Conservation (phyloP, 1,140 invertebrate species). For the Oscheius sp. region DNA sequence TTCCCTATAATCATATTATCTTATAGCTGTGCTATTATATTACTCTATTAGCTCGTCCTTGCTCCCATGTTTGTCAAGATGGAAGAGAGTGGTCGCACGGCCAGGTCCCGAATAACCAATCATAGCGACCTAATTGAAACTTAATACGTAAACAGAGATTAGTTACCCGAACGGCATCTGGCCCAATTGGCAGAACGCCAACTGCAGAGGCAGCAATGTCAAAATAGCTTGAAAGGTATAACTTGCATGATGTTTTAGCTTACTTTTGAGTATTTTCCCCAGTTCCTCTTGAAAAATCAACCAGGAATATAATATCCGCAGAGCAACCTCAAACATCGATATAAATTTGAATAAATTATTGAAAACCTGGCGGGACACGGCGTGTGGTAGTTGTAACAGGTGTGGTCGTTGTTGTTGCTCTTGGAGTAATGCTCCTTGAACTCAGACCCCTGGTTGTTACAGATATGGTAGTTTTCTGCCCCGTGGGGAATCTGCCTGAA, state of each 20-base stretch:
- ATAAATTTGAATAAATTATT: neutral
- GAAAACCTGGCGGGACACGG: neutral
- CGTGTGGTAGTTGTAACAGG: neutral
- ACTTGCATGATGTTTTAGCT: neutral
- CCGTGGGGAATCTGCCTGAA: no score
- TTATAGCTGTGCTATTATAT: neutral
- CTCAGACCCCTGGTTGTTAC: no score
- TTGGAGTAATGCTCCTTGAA: neutral
- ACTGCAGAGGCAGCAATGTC: conserved; percentile 15
- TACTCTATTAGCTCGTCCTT: conserved; percentile 21
- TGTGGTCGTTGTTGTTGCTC: neutral
- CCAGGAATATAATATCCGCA: conserved; percentile 27
- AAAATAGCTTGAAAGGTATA: neutral
- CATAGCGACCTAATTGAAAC: conserved; percentile 3
- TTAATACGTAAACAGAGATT: neutral
- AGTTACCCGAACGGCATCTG: conserved; percentile 10
- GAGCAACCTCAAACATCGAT: conserved; percentile 8
- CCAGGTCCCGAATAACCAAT: conserved; percentile 34
- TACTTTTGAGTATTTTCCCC: conserved; percentile 29
- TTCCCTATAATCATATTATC: conserved; percentile 16
- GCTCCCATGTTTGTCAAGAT: conserved; percentile 27
- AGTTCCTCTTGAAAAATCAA: conserved; percentile 29
- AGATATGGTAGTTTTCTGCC: no score
- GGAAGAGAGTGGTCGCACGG: conserved; percentile 8
- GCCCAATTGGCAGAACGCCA: conserved; percentile 15